Conservation (phyloP, 2,888 invertebrate genomes). For the Aproaerema taeniolella region DNA sequence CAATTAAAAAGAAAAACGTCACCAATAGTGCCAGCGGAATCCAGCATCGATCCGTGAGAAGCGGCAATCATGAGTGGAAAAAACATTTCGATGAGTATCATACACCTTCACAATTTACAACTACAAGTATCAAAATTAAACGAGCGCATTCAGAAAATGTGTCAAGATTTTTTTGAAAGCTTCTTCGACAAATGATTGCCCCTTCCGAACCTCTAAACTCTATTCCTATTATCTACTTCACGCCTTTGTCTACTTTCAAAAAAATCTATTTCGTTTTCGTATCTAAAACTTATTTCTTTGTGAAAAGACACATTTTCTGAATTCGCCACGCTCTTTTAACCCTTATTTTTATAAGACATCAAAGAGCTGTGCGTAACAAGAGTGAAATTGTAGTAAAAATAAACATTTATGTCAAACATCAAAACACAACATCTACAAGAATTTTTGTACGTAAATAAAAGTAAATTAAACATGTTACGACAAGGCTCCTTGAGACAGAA, state of each 20-base stretch:
- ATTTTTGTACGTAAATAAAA: conserved; percentile 37
- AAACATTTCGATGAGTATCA: conserved; percentile 69
- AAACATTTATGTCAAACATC: conserved; percentile 20
- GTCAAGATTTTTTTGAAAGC: conserved; percentile 80
- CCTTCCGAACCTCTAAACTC: conserved; percentile 50
- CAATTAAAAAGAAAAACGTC: conserved; percentile 35
- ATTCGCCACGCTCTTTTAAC: conserved; percentile 54
- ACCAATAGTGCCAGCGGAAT: conserved; percentile 72
- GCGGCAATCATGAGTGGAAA: conserved; percentile 77
- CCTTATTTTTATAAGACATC: conserved; percentile 30
- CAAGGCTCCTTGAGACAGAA: conserved; percentile 59
- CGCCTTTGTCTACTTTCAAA: conserved; percentile 77
- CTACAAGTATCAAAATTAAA: conserved; percentile 39
- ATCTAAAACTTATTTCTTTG: conserved; percentile 79
- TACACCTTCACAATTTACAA: conserved; percentile 30
- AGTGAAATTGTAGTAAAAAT: conserved; percentile 11
- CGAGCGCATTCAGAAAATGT: conserved; percentile 82
- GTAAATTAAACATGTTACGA: conserved; percentile 39
- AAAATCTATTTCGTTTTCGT: conserved; percentile 76
- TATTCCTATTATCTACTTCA: conserved; percentile 67
- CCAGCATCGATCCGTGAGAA: conserved; percentile 70
- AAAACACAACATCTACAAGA: conserved; percentile 53
- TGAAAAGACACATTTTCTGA: conserved; percentile 90
- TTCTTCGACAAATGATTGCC: conserved; percentile 75
- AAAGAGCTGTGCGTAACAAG: conserved; percentile 34